Evolutionary conservation across 2,113 vertebrate species (phyloP), one percentile per base, ranked within the genome.

Genomic region (Carettochelys insculpta): DNA sequence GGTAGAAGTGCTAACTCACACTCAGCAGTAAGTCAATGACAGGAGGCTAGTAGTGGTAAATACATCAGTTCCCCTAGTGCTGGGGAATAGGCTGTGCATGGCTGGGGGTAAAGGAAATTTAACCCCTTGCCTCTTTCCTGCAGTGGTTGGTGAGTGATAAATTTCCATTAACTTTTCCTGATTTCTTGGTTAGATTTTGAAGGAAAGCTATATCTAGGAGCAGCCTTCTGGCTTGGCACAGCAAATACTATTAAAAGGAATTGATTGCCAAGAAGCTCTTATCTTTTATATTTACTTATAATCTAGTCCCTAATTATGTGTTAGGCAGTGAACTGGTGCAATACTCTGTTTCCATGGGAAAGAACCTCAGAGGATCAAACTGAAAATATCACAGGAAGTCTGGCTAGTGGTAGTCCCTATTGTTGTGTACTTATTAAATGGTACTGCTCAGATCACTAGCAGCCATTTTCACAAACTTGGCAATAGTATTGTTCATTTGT

Each of bases 181-280:
- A 78, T 71, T 90, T 88, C 51, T 82, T 78, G 92, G 50, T 38
- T 95, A 91, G 85, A 86, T 92, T 94, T 89, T 83, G 79, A 96
- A 94, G 86, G 91, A 29, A 27, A 95, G 61, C 82, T 94, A 92
- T 95, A 75, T 95, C 10, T 88, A 93, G 76, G 68, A 92, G 86
- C 80, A 96, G 82, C 93, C 84, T 93, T 77, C 91, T 85, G 79
- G 22, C 81, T 96, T 96, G 94, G 84, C 94, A 95, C 95, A 88
- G 88, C 61, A 90, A 91, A 77, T 53, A 24, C 73, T 94, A 77
- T 90, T 85, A 91, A 93, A 94, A 89, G 84, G 93, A 94, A 92
- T 87, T 89, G 58, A 51, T 83, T 95, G 87, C 77, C 34, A 85
- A 90, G 82, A 89, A n/a, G 85, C 88, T 80, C 82, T 87, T 95